These are phyloP conservation scores for Sclerurus mexicanus DNA, from an alignment of 2,113 vertebrate species.

Conservation along the genomic window DNA sequence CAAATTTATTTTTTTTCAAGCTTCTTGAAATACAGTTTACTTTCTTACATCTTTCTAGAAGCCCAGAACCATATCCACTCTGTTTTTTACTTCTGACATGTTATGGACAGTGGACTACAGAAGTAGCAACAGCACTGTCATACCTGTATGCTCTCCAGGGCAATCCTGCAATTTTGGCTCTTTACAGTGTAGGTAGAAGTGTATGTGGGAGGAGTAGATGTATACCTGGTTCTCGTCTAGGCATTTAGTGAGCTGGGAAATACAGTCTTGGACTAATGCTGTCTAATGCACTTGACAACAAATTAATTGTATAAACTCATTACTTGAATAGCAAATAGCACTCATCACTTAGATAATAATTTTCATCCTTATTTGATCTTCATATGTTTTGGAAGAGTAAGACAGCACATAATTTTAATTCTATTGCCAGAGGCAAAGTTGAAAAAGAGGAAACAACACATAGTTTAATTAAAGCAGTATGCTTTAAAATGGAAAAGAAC, in stretches of 20 bases:
- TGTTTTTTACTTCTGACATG: neutral
- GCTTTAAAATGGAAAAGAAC: neutral
- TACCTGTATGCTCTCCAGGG: rapidly evolving
- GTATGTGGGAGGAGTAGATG: rapidly evolving
- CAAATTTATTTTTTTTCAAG: neutral
- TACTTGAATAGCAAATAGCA: neutral
- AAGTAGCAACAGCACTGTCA: neutral
- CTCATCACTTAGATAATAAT: neutral
- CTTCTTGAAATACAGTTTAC: neutral
- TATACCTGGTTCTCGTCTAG: neutral
- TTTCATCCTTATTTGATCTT: neutral
- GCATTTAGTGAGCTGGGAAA: neutral
- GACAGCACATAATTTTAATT: neutral
- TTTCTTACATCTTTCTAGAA: neutral
- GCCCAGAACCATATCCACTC: neutral
- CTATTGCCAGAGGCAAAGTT: neutral
- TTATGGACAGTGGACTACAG: rapidly evolving
- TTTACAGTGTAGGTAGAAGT: neutral
- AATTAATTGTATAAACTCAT: neutral
- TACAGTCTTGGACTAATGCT: neutral
- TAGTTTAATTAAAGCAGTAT: neutral
- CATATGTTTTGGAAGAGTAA: neutral
- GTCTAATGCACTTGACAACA: neutral
- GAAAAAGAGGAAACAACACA: neutral
- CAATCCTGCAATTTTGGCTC: neutral